Evolutionary conservation across 2,113 vertebrate genomes (phyloP).

Genomic region (Micromys minutus): DNA sequence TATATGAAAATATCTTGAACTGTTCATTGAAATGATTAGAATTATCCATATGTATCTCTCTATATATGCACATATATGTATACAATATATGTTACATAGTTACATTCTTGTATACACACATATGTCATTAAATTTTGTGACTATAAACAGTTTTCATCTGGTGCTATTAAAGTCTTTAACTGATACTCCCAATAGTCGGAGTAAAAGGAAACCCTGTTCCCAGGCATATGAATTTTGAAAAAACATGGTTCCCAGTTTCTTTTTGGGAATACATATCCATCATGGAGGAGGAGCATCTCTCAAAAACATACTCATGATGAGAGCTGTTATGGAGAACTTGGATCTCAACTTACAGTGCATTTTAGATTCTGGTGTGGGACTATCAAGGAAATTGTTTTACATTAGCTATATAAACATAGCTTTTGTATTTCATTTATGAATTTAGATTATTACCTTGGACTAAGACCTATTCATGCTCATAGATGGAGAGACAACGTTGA

Average conservation of each 20-base stretch:
- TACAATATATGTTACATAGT: not conserved
- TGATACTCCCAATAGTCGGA: not conserved
- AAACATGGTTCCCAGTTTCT: not conserved
- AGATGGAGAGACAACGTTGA: conserved; percentile 69
- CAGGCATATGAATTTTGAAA: not conserved
- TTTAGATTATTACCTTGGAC: conserved; percentile 64
- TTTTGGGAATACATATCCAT: not conserved
- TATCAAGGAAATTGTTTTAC: conserved; percentile 19
- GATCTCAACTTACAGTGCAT: not conserved
- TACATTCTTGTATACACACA: not conserved
- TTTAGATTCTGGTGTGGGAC: conserved; percentile 20
- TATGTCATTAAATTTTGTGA: not conserved
- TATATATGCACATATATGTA: not conserved
- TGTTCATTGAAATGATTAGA: not conserved
- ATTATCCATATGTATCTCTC: not conserved
- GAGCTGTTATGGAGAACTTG: not conserved
- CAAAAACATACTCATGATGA: not conserved
- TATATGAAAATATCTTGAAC: not conserved
- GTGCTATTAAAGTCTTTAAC: not conserved
- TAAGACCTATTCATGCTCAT: conserved; percentile 57
- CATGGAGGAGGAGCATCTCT: not conserved
- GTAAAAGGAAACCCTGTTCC: not conserved
- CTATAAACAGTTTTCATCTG: not conserved
- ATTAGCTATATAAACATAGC: not conserved
- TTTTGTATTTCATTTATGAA: conserved; percentile 45